Percentiles rank a stretch among this genome's conserved stretches.
Evolutionary conservation across 1,140 invertebrate genomes (phyloP).

Genomic region (Meloidogyne floridensis): DNA sequence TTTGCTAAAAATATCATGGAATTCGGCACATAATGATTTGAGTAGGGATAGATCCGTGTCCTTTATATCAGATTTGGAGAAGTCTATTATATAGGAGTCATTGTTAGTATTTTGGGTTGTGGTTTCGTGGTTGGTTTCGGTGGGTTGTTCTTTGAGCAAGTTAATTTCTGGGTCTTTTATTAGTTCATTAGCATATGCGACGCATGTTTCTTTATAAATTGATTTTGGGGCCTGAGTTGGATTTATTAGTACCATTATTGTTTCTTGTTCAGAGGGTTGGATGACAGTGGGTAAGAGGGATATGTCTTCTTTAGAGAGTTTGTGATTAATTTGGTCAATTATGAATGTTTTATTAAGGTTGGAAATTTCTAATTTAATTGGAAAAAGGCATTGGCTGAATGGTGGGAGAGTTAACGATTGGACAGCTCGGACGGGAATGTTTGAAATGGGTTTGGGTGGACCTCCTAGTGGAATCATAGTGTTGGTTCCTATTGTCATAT

Average conservation of each 20-base stretch:
- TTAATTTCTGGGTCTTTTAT: too few relatives aligned
- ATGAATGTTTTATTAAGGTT: not conserved
- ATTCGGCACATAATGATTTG: not conserved
- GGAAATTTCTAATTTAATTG: not conserved
- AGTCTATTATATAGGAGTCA: not conserved
- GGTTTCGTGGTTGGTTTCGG: not conserved
- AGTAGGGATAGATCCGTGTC: not conserved
- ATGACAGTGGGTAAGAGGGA: not conserved
- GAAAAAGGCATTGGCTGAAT: not conserved
- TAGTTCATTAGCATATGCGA: too few relatives aligned
- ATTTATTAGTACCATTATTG: too few relatives aligned
- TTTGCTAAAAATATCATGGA: conserved; percentile 10
- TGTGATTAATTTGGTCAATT: not conserved
- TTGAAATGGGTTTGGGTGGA: not conserved
- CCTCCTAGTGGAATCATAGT: not conserved
- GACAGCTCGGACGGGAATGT: not conserved
- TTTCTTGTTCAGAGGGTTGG: not conserved
- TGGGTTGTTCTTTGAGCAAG: not conserved
- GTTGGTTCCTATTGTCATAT: not conserved
- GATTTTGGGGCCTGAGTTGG: too few relatives aligned
- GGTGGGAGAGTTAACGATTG: not conserved
- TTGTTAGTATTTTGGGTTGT: not conserved
- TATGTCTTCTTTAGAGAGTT: not conserved
- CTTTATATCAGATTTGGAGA: not conserved
- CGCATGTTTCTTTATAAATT: too few relatives aligned